Conservation (phyloP, 2,797 vertebrate species). For the Otolemur crassicaudatus region DNA sequence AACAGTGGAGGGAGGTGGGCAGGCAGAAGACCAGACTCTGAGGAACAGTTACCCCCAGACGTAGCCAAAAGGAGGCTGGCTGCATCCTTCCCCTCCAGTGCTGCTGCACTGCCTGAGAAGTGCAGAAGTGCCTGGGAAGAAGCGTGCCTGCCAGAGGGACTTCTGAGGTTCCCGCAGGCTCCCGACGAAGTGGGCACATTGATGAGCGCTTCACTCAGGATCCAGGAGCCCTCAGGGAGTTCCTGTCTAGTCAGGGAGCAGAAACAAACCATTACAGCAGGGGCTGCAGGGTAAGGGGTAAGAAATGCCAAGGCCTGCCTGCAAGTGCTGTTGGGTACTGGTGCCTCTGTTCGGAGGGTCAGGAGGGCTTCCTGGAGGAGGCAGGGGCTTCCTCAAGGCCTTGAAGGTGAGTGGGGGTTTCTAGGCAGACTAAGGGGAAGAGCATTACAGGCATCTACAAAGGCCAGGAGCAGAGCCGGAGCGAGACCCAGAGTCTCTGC, state of each 20-base stretch:
- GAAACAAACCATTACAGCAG: neutral
- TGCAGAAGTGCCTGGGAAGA: neutral
- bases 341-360: neutral
- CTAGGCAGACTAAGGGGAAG: neutral
- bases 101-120: neutral
- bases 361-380: neutral
- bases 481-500: neutral
- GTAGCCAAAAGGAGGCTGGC: neutral
- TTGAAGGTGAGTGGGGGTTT: neutral
- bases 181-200: neutral
- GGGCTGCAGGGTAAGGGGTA: neutral
- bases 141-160: neutral
- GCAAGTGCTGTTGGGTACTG: neutral
- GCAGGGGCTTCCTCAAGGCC: neutral
- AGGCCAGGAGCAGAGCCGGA: neutral
- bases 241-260: neutral
- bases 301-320: neutral
- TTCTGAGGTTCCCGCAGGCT: neutral
- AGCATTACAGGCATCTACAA: neutral
- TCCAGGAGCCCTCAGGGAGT: neutral
- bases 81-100: neutral
- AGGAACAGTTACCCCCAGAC: neutral
- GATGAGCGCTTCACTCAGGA: neutral
- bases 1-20: neutral
- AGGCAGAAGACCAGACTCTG: neutral